Base-by-base conservation (phyloP, 2,113 vertebrate species). In the Sebastes schlegelii region DNA sequence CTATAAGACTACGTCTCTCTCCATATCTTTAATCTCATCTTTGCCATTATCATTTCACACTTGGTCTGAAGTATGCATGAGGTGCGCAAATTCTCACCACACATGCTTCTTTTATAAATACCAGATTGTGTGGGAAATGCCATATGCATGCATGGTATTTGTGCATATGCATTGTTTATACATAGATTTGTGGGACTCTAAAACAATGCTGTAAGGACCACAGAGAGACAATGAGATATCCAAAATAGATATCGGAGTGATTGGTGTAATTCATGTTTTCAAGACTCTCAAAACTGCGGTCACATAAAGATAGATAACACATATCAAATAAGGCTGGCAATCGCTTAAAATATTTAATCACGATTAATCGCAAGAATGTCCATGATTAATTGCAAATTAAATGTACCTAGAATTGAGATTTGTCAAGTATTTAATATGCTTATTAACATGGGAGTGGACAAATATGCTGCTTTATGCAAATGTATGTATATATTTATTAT, bases 171-270 rank as follows among this genome's bases (percentile, higher is more conserved):
- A 26, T 70, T 4, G 6, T 21, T 48, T 40, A 34, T 19, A 52
- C 49, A 13, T 42, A n/a, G 67, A 70, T 54, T 40, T 70, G 17
- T 52, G 23, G 66, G 45, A 51, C 7, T 16, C 46, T 7, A 51
- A 51, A 67, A 34, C 16, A 54, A 52, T n/a, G 23, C 49, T 69
- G 45, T n/a, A 6, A 70, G 3, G 10, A 55, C 51, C 14, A 42
- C 42, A 72, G 45, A 57, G 14, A 74, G 19, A 78, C 17, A 71
- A 84, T 58, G 11, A 80, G 4, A 46, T 19, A 8, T 26, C 61
- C 7, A 71, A 66, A 86, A 62, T 9, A 40, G 17, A 61, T 60
- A 13, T 55, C 49, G 8, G 40, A 17, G 2, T 13, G 5, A 26
- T 3, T 14, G 14, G 4, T 46, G 8, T 5, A 3, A 48, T 57